Evolutionary conservation across 2,113 vertebrate species (phyloP), one percentile per base, ranked within the genome.

Genomic region (Notechis scutatus): DNA sequence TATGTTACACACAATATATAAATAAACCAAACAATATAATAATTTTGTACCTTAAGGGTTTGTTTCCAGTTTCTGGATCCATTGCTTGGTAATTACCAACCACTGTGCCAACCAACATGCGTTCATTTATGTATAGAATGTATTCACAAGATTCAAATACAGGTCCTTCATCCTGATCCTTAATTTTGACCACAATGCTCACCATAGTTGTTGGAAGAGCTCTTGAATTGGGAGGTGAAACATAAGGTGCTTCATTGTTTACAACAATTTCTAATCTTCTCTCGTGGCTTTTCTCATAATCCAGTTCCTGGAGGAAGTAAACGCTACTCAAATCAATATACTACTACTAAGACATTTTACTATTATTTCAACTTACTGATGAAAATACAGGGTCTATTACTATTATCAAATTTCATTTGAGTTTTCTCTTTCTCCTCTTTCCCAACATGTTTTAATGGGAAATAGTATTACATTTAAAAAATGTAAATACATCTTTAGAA

Each of bases 61-160:
- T 95, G 8, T 95, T 98, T 81, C 96, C 97, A 45, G 97, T 98
- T 95, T 99, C 98, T 0, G 98, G 98, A 91, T 99, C 98, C 6
- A 92, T 0, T 2, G 99, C 99, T 90, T 94, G 57, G 1, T 98
- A 99, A 21, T 89, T 97, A 61, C 97, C 97, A 57, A 99, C 97
- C 42, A 91, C 0, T 0, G 97, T 97, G 61, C 98, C 98, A 2
- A 96, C 85, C 0, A 97, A 92, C 7, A 96, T 94, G 1, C 98
- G 98, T 89, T 99, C 99, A 85, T 97, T 97, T 92, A 98, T 97
- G 0, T 45, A 94, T 23, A 98, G 54, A 74, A 93, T 85, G 64
- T 98, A 69, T 0, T 95, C 95, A 1, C 96, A 97, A 0, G 98
- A 97, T 0, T 95, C 95, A 89, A 99, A 99, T 93, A 98, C 97